Evolutionary conservation across 2,888 invertebrate genomes (phyloP).

Genomic region (Apodemia mormo): DNA sequence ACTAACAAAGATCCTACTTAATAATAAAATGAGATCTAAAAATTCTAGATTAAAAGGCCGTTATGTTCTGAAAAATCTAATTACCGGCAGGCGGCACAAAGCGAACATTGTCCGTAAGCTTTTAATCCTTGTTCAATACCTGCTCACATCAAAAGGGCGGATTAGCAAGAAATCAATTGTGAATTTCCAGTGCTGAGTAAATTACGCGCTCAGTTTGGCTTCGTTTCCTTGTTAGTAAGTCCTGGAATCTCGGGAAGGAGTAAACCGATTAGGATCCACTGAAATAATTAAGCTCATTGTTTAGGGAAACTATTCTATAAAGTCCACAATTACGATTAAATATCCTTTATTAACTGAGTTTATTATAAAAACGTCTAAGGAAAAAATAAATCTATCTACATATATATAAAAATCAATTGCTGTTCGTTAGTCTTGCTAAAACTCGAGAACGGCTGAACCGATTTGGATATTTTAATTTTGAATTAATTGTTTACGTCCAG

Average conservation of each 20-base stretch:
- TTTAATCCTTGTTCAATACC: constrained; percentile 30
- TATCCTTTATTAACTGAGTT: too few relatives aligned
- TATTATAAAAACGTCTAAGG: too few relatives aligned
- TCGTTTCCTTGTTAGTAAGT: constrained; percentile 24
- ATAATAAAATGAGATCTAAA: constrained; percentile 3
- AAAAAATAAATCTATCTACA: too few relatives aligned
- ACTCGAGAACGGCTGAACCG: too few relatives aligned
- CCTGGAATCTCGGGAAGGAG: constrained; percentile 9
- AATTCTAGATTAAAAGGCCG: not conserved
- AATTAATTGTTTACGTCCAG: too few relatives aligned
- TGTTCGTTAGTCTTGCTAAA: too few relatives aligned
- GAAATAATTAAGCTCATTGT: not conserved
- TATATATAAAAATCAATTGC: too few relatives aligned
- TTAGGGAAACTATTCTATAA: not conserved
- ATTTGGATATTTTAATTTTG: too few relatives aligned
- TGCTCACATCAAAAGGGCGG: constrained; percentile 40
- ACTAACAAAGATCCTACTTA: not conserved
- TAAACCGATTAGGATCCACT: constrained; percentile 6
- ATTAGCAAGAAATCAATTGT: constrained; percentile 33
- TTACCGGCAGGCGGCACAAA: constrained; percentile 7
- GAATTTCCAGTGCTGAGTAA: constrained; percentile 31
- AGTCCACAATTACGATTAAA: not conserved
- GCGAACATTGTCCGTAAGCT: constrained; percentile 17
- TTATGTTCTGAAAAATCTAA: constrained; percentile 14
- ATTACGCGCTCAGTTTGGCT: constrained; percentile 26